phyloP scores from a whole-genome alignment of 1,140 invertebrate species.

The Neodiprion lecontei region DNA sequence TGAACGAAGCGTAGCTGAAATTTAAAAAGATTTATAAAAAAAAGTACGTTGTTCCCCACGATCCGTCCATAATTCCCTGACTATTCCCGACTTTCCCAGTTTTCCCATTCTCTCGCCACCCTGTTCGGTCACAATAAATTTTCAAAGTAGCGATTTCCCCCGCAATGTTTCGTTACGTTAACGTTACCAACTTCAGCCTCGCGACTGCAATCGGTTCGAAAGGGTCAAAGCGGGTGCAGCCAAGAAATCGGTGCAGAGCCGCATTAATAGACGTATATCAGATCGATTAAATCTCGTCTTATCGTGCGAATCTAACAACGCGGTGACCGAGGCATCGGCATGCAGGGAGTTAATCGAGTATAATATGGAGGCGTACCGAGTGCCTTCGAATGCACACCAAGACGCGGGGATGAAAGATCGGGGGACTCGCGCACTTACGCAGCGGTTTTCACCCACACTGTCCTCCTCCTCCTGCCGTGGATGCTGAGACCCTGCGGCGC shows the following conservation, averaged over 20 bases:
- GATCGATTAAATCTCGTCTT: slow-evolving; percentile 58
- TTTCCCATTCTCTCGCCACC: no score
- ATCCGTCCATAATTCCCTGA: no score
- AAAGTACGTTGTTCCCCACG: no score
- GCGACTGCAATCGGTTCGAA: no score
- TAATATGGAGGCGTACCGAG: slow-evolving; percentile 32
- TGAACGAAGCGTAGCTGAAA: no score
- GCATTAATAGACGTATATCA: slow-evolving; percentile 43
- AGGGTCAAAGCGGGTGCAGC: no score
- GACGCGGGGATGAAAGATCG: background rate
- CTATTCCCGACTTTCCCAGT: no score
- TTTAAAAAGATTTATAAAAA: no score
- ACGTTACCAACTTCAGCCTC: no score
- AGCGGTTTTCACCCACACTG: slow-evolving; percentile 10
- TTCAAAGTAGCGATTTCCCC: no score
- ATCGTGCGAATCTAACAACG: slow-evolving; percentile 51
- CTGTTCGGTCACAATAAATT: no score
- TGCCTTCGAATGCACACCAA: slow-evolving; percentile 1
- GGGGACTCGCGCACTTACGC: slow-evolving; percentile 21
- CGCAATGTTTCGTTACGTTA: no score
- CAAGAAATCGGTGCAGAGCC: background rate
- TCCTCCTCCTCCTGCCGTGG: slow-evolving; percentile 22
- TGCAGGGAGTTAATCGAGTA: background rate
- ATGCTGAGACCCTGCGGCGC: background rate
- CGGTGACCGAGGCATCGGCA: background rate